Evolutionary conservation across 2,888 invertebrate genomes (phyloP), one percentile per base, ranked within the genome.

Genomic region (Amiota minor): DNA sequence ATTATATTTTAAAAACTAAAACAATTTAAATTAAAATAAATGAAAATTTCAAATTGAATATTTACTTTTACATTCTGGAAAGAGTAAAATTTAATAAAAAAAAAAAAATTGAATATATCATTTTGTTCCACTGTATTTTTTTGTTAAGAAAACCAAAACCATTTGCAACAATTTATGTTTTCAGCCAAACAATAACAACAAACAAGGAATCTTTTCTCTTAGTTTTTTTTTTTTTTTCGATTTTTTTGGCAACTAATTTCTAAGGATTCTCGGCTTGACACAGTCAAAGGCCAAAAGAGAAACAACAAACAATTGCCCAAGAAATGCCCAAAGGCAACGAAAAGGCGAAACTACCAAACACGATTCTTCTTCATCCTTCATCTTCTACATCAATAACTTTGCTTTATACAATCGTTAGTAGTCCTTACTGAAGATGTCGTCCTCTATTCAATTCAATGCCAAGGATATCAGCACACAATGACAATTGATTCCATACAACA

Each of bases 291-390:
- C 47, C 67, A 67, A 68, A 56, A 11, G 18, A 18, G 12, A 47
- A 11, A 70, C 67, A 62, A 69, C 65, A 56, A 50, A 68, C 67
- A 73, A 73, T 71, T 73, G 61, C 23, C 67, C 49, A 65, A 70
- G 59, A 74, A 70, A 70, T 70, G 69, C 78, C 80, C 78, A 75
- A 78, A 75, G 79, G 79, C 80, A 72, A 76, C 75, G 74, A 78
- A 81, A 81, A 81, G 79, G 79, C 80, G 59, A 16, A 18, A 65
- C 65, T 16, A n/a, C 65, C 16, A 65, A 65, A 47, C 46, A 65
- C 18, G 14, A 49, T 49, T 65, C 20, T 1, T 47, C 45, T 14
- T 59, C 59, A 14, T 8, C 35, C 35, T 35, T 35, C 35, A 35
- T 35, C 59, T 65, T 47, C 47, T 46, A 18, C 65, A 46, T 65